Conservation (phyloP, 2,888 invertebrate species). For the Thelaira solivaga region DNA sequence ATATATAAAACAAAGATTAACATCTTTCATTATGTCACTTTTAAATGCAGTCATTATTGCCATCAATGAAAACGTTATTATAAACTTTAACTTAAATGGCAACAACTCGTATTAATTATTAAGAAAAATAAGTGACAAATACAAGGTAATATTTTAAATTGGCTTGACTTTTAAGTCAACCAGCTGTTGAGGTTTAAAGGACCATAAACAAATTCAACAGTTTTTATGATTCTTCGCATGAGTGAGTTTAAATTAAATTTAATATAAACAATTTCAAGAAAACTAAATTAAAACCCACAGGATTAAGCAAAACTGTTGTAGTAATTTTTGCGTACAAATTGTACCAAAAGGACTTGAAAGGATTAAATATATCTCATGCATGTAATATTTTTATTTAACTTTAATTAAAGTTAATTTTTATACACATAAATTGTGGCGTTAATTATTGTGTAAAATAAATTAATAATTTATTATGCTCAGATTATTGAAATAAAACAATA, state of each 20-base stretch:
- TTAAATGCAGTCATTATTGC: conserved; percentile 28
- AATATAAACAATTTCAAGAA: too few relatives aligned
- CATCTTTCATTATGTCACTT: conserved; percentile 57
- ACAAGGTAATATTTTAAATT: too few relatives aligned
- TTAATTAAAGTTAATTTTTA: background rate
- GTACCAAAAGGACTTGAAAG: conserved; percentile 1
- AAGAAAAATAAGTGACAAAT: too few relatives aligned
- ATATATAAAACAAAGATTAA: conserved; percentile 36
- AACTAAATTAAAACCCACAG: too few relatives aligned
- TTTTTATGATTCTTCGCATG: too few relatives aligned
- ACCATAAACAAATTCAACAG: too few relatives aligned
- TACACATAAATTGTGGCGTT: background rate
- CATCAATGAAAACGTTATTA: conserved; percentile 13
- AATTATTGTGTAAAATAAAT: conserved; percentile 8
- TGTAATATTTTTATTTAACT: background rate
- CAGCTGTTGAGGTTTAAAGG: too few relatives aligned
- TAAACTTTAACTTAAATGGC: background rate
- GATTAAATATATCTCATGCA: conserved; percentile 17
- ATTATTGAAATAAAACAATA: background rate
- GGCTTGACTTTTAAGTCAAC: too few relatives aligned
- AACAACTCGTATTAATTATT: too few relatives aligned
- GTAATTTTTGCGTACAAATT: conserved; percentile 5
- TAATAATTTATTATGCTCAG: background rate
- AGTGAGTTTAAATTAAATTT: too few relatives aligned
- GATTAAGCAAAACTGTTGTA: too few relatives aligned